Base-by-base conservation (phyloP, 2,113 vertebrate species). In the Myotis lucifugus region DNA sequence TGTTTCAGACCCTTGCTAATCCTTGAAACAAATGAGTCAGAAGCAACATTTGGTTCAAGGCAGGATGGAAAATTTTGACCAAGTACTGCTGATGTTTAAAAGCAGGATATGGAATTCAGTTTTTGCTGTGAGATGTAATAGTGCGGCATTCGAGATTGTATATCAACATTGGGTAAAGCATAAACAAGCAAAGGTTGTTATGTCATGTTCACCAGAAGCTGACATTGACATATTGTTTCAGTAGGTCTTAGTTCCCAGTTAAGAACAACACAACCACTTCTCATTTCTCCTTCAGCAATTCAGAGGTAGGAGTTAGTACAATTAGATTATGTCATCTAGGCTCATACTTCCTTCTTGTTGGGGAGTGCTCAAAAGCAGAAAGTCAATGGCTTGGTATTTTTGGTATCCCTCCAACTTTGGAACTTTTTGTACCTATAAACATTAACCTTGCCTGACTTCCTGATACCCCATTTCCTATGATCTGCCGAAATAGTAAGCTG, bases 401-500 rank as follows among this genome's bases (percentile, higher is more conserved):
- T 93, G 42, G 74, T 96, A 21, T 72, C 46, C 48, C 73, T 97
- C 93, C 64, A 46, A 25, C 67, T 96, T 73, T 91, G 93, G 89
- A 95, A 93, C 61, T 70, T 90, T 88, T 64, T 93, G 25, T 67
- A 72, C 17, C 56, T n/a, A 37, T 88, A 92, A 98, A 82, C 4
- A 78, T 82, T 85, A 91, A 93, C 42, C 29, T 94, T 81, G 29
- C 27, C 34, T 89, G 48, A 2, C 83, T 76, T 56, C 34, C 83
- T 74, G 6, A 88, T 85, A 64, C 27, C 0, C 1, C 52, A 21
- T 96, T 97, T 93, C 4, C 91, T 82, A 0, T 94, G n/a, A 90
- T 87, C 32, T 93, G 52, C 86, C 79, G 40, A 95, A 97, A 72
- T 69, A 96, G 69, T 93, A 81, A 95, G 66, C 81, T 84, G 14